Conservation (phyloP, 1,140 invertebrate species). For the Platorchestia sp. region DNA sequence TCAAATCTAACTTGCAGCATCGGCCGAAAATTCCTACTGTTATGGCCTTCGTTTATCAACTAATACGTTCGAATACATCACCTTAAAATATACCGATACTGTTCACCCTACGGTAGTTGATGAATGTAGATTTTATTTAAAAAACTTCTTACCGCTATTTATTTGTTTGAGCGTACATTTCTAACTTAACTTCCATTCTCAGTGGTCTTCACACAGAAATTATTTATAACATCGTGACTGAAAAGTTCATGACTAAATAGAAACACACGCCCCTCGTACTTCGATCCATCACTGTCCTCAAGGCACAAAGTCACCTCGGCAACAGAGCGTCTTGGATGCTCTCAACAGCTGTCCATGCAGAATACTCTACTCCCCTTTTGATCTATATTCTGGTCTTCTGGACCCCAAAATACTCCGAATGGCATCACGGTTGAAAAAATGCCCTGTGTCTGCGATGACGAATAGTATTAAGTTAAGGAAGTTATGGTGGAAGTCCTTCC, state of each 20-base stretch:
- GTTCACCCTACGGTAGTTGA: too few species aligned
- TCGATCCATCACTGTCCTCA: neutral
- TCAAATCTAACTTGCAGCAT: too few species aligned
- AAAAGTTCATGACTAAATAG: neutral
- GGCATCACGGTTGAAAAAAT: neutral
- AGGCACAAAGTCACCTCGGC: neutral
- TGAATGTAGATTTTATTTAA: too few species aligned
- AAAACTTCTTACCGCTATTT: too few species aligned
- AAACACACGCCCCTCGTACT: neutral
- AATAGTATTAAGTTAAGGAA: neutral
- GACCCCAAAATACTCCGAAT: neutral
- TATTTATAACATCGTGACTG: neutral
- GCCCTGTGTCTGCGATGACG: neutral
- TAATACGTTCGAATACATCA: too few species aligned
- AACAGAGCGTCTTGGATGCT: neutral
- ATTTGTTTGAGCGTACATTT: too few species aligned
- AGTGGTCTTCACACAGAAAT: neutral
- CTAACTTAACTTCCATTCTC: too few species aligned
- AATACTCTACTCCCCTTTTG: neutral
- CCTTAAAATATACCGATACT: too few species aligned
- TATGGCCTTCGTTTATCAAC: too few species aligned
- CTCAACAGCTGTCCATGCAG: neutral
- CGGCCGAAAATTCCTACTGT: too few species aligned
- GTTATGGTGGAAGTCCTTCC: neutral
- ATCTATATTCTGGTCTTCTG: neutral